A percentile compares a stretch with the other conserved stretches of the same genome.
phyloP scores from a whole-genome alignment of 1,140 invertebrate species.

The Drosophila truncata region DNA sequence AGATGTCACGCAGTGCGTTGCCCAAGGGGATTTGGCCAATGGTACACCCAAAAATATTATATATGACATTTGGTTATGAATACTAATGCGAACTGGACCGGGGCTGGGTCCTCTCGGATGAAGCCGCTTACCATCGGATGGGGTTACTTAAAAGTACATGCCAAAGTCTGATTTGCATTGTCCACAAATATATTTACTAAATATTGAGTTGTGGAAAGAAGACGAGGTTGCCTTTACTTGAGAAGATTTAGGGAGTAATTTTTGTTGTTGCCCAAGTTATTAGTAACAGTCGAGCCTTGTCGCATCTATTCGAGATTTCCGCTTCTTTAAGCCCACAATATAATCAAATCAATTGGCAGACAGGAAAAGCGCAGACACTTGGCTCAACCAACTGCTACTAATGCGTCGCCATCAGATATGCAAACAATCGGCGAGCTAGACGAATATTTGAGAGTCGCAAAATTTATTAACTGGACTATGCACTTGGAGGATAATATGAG shows the following conservation, averaged over 20 bases:
- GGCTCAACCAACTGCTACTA: constrained; percentile 51
- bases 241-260: background rate
- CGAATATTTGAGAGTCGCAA: constrained; percentile 10
- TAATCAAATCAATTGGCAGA: constrained; percentile 56
- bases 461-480: constrained; percentile 35
- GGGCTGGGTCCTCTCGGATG: background rate
- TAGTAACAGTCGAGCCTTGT: background rate
- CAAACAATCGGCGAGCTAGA: constrained; percentile 31
- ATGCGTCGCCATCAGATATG: constrained; percentile 69
- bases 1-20: constrained; percentile 76
- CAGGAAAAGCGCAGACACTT: constrained; percentile 33
- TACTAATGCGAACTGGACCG: constrained; percentile 61
- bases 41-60: constrained; percentile 69
- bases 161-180: constrained; percentile 30
- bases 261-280: background rate
- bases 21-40: constrained; percentile 67
- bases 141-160: constrained; percentile 35
- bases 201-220: background rate
- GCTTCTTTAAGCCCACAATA: background rate
- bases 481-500: background rate
- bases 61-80: constrained; percentile 80
- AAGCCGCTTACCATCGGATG: constrained; percentile 8
- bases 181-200: constrained; percentile 27
- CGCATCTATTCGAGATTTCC: background rate
- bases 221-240: background rate